Conservation (phyloP, 2,113 vertebrate species). For the Acrocephalus kingi region DNA sequence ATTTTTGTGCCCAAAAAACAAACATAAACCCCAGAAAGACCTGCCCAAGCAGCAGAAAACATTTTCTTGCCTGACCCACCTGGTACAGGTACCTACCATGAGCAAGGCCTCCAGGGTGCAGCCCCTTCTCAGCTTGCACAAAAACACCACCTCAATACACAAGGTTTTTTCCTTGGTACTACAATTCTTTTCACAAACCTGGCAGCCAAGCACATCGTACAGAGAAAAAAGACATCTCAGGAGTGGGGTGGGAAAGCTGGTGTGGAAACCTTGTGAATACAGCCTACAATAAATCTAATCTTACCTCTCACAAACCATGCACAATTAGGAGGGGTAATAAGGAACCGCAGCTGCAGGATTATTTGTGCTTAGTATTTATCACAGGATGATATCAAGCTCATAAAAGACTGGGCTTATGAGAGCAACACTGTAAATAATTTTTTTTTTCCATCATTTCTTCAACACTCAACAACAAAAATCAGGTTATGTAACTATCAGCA, state of each 20-base stretch:
- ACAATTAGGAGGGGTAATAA: conserved; percentile 56
- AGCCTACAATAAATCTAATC: conserved; percentile 9
- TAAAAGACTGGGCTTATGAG: conserved; percentile 41
- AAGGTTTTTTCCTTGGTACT: background rate
- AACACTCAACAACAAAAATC: background rate
- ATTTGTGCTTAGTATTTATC: conserved; percentile 63
- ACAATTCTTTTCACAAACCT: conserved; percentile 11
- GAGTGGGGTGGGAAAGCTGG: background rate
- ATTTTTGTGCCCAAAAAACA: background rate
- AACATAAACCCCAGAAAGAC: rapidly evolving
- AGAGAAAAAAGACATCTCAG: background rate
- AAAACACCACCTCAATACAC: background rate
- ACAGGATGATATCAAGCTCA: conserved; percentile 26
- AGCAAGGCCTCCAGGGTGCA: background rate
- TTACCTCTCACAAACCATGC: conserved; percentile 63
- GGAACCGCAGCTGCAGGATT: conserved; percentile 63
- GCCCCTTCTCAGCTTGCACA: background rate
- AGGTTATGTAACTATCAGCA: background rate
- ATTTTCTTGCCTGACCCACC: background rate
- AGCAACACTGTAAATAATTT: background rate
- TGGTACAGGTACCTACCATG: rapidly evolving
- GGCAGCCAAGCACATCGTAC: background rate
- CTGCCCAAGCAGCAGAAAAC: background rate
- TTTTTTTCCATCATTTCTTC: background rate
- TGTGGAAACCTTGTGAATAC: conserved; percentile 49